phyloP scores from a whole-genome alignment of 2,888 invertebrate species.

The Parasteatoda lunata region DNA sequence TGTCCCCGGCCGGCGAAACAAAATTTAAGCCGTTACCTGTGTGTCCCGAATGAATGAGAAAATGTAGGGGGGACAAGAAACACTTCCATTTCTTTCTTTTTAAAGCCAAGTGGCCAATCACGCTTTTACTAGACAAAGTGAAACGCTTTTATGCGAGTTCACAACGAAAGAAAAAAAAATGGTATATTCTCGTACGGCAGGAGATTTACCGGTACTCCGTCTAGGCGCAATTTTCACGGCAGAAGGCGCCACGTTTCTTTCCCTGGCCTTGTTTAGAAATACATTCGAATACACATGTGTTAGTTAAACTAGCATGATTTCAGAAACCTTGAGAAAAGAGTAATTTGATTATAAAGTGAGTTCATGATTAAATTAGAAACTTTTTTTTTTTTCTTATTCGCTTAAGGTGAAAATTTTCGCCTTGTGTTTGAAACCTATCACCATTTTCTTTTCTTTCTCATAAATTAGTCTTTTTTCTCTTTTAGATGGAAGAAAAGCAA shows the following conservation, averaged over 20 bases:
- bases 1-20: conserved; percentile 38
- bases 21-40: conserved; percentile 60
- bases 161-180: conserved; percentile 5
- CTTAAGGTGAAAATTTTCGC: background rate
- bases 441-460: background rate
- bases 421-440: background rate
- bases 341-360: background rate
- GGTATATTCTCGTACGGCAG: background rate
- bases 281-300: background rate
- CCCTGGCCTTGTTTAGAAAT: background rate
- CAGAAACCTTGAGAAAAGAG: background rate
- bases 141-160: conserved; percentile 43
- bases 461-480: background rate
- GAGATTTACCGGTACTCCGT: background rate
- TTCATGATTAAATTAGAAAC: background rate
- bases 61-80: conserved; percentile 37
- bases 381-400: background rate
- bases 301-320: background rate
- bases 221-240: background rate
- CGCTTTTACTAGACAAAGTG: conserved; percentile 52
- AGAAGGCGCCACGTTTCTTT: background rate
- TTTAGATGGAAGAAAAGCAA: background rate
- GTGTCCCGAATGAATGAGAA: conserved; percentile 56
- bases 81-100: conserved; percentile 60
- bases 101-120: conserved; percentile 60